Conservation (phyloP, 1,140 invertebrate genomes). For the Epicauta chinensis region DNA sequence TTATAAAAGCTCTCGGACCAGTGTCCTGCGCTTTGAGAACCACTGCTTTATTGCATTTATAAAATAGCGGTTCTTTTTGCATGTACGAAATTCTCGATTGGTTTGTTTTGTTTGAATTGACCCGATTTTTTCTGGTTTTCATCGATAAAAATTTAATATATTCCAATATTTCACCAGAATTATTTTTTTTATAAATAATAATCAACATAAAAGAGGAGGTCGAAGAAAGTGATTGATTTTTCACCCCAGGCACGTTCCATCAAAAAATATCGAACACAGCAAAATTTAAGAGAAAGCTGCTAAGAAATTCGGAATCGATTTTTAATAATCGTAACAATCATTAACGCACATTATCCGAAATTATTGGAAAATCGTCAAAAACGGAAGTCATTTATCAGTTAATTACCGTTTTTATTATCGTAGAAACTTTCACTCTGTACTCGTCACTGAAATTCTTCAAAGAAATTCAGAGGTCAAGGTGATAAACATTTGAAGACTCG, state of each 20-base stretch:
- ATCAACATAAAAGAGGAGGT: neutral
- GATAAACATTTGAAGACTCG: slow-evolving; percentile 4
- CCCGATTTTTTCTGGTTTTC: too few species aligned
- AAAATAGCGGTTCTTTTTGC: too few species aligned
- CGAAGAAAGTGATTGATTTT: slow-evolving; percentile 4
- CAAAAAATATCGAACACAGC: slow-evolving; percentile 7
- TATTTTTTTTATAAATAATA: too few species aligned
- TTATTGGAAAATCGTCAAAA: neutral
- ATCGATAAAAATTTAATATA: too few species aligned
- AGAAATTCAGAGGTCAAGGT: slow-evolving; percentile 18
- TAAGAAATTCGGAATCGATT: too few species aligned
- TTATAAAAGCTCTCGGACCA: too few species aligned
- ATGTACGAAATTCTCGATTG: too few species aligned
- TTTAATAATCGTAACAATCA: too few species aligned
- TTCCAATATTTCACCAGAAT: too few species aligned
- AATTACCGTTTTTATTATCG: slow-evolving; percentile 4
- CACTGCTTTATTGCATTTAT: too few species aligned
- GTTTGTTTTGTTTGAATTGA: too few species aligned
- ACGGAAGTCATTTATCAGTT: neutral
- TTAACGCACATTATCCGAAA: neutral
- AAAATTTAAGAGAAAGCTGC: slow-evolving; percentile 3
- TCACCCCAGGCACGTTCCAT: neutral
- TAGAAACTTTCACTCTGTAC: slow-evolving; percentile 11
- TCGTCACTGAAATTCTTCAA: slow-evolving; percentile 11
- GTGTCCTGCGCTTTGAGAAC: too few species aligned